Conservation (phyloP, 2,797 vertebrate species). For the Nasua narica region DNA sequence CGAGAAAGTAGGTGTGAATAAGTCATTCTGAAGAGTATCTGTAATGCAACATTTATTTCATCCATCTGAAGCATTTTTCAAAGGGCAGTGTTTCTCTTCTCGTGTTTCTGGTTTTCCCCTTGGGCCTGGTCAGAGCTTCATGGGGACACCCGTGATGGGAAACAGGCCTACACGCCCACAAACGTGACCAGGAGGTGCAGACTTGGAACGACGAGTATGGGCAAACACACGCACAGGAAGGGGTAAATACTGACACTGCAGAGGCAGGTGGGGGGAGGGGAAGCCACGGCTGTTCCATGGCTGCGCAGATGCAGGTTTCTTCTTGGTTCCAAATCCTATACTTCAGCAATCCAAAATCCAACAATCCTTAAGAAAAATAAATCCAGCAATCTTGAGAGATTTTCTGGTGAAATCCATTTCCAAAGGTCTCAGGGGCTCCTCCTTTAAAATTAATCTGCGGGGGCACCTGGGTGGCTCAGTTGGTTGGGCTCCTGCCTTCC, state of each 20-base stretch:
- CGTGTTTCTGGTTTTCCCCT: background rate
- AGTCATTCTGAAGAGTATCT: background rate
- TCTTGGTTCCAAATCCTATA: background rate
- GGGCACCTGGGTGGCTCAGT: no score
- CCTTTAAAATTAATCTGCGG: no score
- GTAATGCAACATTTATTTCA: background rate
- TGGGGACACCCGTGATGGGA: background rate
- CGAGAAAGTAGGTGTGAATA: background rate
- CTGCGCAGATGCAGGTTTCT: fast-evolving
- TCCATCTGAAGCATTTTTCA: background rate
- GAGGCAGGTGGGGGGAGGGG: fast-evolving
- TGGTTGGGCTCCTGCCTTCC: no score
- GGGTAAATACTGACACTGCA: background rate
- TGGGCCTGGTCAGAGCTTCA: background rate
- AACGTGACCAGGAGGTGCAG: background rate
- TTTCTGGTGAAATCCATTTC: no score
- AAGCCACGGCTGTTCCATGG: background rate
- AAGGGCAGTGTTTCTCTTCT: background rate
- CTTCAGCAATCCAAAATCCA: background rate
- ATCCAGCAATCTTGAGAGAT: no score
- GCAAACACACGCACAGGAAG: background rate
- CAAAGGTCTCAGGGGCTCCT: background rate
- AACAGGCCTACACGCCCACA: background rate
- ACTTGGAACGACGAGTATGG: background rate
- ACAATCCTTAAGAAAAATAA: background rate